Conservation (phyloP, 2,888 invertebrate genomes). For the Trimorus sp. region DNA sequence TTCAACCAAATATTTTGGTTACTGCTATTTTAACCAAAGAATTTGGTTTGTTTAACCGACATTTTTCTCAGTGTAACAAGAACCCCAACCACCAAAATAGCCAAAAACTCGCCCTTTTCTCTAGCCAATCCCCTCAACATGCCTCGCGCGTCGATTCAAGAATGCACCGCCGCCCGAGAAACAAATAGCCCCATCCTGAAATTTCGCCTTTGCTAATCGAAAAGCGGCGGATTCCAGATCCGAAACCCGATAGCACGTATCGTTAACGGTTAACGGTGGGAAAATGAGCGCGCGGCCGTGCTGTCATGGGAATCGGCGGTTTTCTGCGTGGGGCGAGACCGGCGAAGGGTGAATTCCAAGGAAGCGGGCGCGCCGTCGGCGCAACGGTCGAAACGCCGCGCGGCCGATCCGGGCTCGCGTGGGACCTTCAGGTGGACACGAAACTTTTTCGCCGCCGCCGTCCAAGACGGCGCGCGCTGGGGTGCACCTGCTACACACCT, state of each 20-base stretch:
- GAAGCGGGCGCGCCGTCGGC: conserved; percentile 71
- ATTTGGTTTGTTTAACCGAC: too few species aligned
- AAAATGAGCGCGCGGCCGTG: conserved; percentile 36
- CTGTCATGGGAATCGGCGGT: conserved; percentile 52
- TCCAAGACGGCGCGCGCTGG: conserved; percentile 74
- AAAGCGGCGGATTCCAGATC: conserved; percentile 25
- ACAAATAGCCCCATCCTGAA: too few species aligned
- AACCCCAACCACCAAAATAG: too few species aligned
- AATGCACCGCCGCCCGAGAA: too few species aligned
- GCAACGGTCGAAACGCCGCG: conserved; percentile 71
- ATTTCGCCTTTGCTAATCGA: conserved; percentile 9
- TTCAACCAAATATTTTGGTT: too few species aligned
- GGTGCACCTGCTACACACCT: conserved; percentile 79
- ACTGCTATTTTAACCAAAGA: too few species aligned
- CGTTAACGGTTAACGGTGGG: conserved; percentile 54
- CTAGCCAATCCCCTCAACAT: too few species aligned
- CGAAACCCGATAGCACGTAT: conserved; percentile 39
- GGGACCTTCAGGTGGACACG: conserved; percentile 80
- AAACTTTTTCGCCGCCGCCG: conserved; percentile 75
- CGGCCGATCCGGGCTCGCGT: conserved; percentile 74
- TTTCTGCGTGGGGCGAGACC: conserved; percentile 70
- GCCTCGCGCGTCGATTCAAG: too few species aligned
- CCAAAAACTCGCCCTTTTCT: too few species aligned
- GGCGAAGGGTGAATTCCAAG: conserved; percentile 68
- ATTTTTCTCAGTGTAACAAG: too few species aligned